These are phyloP conservation scores for Salvator merianae DNA, from an alignment of 2,113 vertebrate genomes.

Conservation along the genomic window DNA sequence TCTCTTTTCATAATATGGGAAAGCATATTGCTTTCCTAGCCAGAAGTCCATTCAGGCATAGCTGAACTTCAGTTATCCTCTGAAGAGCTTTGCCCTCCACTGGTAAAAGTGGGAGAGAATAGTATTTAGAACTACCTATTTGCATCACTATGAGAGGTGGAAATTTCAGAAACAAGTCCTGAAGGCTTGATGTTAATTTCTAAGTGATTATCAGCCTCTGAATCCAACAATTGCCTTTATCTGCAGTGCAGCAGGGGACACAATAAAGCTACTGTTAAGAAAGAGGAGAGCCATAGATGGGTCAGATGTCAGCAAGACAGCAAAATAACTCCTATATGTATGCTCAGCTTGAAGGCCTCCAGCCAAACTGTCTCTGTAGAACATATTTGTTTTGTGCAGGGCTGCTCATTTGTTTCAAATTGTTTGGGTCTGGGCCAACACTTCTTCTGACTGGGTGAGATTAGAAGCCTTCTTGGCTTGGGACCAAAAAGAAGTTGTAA, in stretches of 20 bases:
- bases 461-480: neutral
- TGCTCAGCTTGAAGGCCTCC: neutral
- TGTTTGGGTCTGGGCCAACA: neutral
- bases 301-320: constrained; percentile 7
- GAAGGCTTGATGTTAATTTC: neutral
- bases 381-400: neutral
- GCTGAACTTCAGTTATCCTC: neutral
- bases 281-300: neutral
- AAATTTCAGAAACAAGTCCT: neutral
- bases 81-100: no score
- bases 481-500: neutral
- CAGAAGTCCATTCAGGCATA: no score
- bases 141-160: neutral
- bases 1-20: no score
- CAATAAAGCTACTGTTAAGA: neutral
- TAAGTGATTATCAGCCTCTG: neutral
- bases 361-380: neutral
- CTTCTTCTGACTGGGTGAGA: neutral
- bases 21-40: neutral
- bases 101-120: no score
- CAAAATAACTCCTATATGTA: neutral
- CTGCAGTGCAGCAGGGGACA: neutral
- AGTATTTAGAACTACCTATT: no score
- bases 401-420: neutral
- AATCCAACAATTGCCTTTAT: no score